phyloP scores from a whole-genome alignment of 2,888 invertebrate genomes.

The Thecophora atra region DNA sequence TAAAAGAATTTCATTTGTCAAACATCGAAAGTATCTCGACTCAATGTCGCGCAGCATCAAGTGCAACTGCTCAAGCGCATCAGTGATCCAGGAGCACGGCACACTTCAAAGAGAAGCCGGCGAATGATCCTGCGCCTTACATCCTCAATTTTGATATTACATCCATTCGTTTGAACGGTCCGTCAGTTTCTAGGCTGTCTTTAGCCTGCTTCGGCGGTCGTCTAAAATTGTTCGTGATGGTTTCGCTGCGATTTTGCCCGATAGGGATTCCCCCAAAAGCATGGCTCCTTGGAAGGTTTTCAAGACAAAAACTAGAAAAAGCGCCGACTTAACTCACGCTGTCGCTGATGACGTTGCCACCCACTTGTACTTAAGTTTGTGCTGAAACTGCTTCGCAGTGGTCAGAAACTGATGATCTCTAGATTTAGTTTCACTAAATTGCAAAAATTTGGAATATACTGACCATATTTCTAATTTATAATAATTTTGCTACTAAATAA shows the following conservation, averaged over 20 bases:
- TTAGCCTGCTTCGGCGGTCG: neutral
- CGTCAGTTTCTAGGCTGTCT: neutral
- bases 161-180: conserved; percentile 33
- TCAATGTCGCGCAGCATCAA: conserved; percentile 16
- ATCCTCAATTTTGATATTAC: conserved; percentile 50
- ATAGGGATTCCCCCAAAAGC: conserved; percentile 18
- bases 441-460: too few relatives aligned
- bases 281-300: neutral
- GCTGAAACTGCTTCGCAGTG: neutral
- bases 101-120: conserved; percentile 46
- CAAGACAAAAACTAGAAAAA: neutral
- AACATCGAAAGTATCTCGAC: conserved; percentile 39
- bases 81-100: conserved; percentile 38
- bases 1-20: conserved; percentile 46
- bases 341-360: neutral
- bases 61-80: conserved; percentile 36
- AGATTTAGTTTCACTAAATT: too few relatives aligned
- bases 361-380: conserved; percentile 10
- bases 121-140: conserved; percentile 49
- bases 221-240: neutral
- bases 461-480: too few relatives aligned
- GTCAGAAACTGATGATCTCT: too few relatives aligned
- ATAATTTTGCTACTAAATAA: too few relatives aligned
- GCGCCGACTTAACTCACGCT: neutral
- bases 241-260: conserved; percentile 25